Evolutionary conservation across 2,113 vertebrate species (phyloP).

Genomic region (Caretta caretta): DNA sequence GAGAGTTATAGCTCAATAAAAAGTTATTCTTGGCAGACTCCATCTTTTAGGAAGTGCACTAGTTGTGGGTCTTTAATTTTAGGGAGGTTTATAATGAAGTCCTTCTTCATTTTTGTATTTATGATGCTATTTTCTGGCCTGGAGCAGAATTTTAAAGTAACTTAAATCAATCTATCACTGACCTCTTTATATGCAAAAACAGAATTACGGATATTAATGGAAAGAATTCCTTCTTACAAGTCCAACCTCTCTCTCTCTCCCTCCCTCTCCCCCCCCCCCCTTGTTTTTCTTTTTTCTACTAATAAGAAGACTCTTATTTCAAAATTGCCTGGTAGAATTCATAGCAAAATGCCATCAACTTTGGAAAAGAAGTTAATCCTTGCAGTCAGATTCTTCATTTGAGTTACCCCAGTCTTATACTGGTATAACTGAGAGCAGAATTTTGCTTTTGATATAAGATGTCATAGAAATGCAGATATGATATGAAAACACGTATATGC

Average conservation of each 20-base stretch:
- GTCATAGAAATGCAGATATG: not conserved
- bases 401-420: not conserved
- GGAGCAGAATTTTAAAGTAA: not conserved
- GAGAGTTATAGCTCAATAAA: not conserved
- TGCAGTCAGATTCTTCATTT: not conserved
- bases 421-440: not conserved
- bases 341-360: not conserved
- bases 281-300: not conserved
- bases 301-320: not conserved
- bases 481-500: not conserved
- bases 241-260: slow-evolving; percentile 10
- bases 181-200: not conserved
- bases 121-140: not conserved
- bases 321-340: not conserved
- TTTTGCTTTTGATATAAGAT: not conserved
- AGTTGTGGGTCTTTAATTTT: not conserved
- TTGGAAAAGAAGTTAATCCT: not conserved
- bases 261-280: not conserved
- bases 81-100: not conserved
- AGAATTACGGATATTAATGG: not conserved
- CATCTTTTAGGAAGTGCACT: not conserved
- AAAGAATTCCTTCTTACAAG: not conserved
- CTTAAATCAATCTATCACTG: not conserved
- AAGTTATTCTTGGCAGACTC: not conserved
- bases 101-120: not conserved